phyloP scores from a whole-genome alignment of 2,113 vertebrate genomes.

The Phocoena sinus region DNA sequence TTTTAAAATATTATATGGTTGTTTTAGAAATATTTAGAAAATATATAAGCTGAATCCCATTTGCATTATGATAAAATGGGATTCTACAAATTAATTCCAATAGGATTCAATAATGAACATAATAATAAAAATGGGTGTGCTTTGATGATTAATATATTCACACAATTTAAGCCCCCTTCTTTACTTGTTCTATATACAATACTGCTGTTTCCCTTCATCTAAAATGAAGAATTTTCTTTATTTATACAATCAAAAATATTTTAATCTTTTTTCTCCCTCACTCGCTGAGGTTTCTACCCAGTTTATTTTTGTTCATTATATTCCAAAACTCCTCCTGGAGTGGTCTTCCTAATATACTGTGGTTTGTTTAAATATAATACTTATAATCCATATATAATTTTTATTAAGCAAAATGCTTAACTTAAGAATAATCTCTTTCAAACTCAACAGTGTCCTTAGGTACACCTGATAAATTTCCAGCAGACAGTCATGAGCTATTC shows the following conservation, averaged over 20 bases:
- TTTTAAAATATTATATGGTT: background rate
- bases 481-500: background rate
- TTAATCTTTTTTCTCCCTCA: background rate
- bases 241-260: background rate
- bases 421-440: background rate
- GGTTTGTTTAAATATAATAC: background rate
- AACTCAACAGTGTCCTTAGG: background rate
- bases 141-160: background rate
- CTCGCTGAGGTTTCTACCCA: background rate
- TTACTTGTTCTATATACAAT: background rate
- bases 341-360: background rate
- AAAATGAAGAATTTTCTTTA: background rate
- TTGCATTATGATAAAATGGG: background rate
- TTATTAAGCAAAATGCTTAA: background rate
- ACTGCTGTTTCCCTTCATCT: background rate
- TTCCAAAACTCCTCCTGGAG: background rate
- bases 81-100: background rate
- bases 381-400: background rate
- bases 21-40: background rate
- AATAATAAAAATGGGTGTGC: background rate
- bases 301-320: background rate
- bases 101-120: background rate
- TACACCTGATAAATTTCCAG: background rate
- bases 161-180: background rate
- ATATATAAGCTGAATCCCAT: background rate